Evolutionary conservation across 2,797 vertebrate species (phyloP), one percentile per base, ranked within the genome.

Genomic region (Delichon dasypus): DNA sequence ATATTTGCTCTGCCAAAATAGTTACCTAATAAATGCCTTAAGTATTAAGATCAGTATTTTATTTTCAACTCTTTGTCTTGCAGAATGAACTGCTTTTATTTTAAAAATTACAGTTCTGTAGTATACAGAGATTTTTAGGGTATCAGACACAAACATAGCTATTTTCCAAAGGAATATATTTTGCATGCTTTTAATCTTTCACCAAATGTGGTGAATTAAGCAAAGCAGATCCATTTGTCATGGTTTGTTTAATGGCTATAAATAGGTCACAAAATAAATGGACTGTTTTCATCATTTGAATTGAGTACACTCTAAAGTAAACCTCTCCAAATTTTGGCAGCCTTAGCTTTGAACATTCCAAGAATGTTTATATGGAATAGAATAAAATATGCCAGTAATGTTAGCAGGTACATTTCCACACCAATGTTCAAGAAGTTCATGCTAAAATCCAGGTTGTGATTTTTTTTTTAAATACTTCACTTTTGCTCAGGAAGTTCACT

Each of bases 201-300:
- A 95, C 53, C 53, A 80, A 93, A 68, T 67, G 57, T 9, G 85
- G 18, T 50, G 62, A 74, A 85, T 90, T 94, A 94, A 85, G 62
- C 61, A 83, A 81, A 83, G 47, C 34, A 95, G 82, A 86, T 83
- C 64, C 65, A 64, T 91, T 91, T 88, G 88, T 36, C 48, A 83
- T 0, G 6, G 83, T 93, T 95, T 92, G 78, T 94, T 94, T 90
- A 88, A 90, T 45, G 85, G 85, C 66, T 89, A 89, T 85, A 93
- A 95, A 95, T 66, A 93, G 62, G 80, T 89, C 81, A 93, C 47
- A 93, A 86, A 75, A 94, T 83, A 95, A 96, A 93, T 48, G 44
- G 77, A 86, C 71, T 2, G 0, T 30, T 70, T 67, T 27, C 38
- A 27, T 34, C 2, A 1, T 71, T 48, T 78, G 51, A 87, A 61